Percentiles rank a stretch among this genome's conserved stretches.
phyloP scores from a whole-genome alignment of 2,113 vertebrate genomes.

The Ophthalmolycus amberensis region DNA sequence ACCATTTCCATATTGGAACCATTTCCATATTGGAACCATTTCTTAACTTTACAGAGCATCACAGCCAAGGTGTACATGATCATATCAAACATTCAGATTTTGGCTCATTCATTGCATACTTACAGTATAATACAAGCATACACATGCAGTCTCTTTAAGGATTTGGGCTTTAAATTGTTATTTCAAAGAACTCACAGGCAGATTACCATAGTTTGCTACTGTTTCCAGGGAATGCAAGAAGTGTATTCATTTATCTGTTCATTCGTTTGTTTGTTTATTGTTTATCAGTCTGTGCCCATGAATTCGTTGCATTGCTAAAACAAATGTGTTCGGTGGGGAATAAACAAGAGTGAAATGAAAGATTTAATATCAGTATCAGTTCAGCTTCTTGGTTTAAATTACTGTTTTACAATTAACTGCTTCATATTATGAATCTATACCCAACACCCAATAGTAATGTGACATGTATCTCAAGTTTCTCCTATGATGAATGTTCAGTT shows the following conservation, averaged over 20 bases:
- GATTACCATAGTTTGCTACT: not conserved
- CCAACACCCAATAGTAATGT: not conserved
- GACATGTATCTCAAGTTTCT: not conserved
- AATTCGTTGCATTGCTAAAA: constrained; percentile 1
- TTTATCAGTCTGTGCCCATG: not conserved
- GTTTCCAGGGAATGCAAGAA: constrained; percentile 6
- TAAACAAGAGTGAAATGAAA: constrained; percentile 4
- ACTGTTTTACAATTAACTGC: not conserved
- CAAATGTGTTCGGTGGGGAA: not conserved
- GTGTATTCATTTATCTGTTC: constrained; percentile 20
- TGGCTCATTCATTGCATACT: constrained; percentile 16
- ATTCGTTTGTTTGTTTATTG: constrained; percentile 38
- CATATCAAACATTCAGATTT: constrained; percentile 7
- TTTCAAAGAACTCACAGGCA: not conserved
- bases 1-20: constrained; percentile 6
- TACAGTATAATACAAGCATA: not conserved
- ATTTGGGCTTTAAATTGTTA: constrained; percentile 4
- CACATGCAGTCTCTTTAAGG: not conserved
- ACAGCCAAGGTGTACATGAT: constrained; percentile 11
- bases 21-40: constrained; percentile 17
- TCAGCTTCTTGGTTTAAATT: not conserved
- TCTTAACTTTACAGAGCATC: constrained; percentile 19
- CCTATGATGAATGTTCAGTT: not conserved
- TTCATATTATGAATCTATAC: not conserved
- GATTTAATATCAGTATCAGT: constrained; percentile 3